phyloP scores from a whole-genome alignment of 2,113 vertebrate genomes.

The Theristicus caerulescens region DNA sequence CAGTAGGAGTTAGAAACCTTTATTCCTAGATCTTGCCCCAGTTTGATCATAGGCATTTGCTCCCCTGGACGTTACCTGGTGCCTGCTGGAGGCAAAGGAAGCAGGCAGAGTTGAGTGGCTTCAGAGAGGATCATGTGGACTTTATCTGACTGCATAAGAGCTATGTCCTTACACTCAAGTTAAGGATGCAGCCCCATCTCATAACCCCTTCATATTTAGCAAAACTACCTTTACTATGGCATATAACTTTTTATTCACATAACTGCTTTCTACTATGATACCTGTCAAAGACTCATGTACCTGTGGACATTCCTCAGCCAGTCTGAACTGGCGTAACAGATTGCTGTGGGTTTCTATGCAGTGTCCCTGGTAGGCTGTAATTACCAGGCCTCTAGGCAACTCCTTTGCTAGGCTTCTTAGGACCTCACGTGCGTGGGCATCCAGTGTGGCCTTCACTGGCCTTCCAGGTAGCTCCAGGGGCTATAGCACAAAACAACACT shows the following conservation, averaged over 20 bases:
- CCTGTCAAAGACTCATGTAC: not conserved
- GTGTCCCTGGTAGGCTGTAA: not conserved
- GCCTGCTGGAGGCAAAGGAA: not conserved
- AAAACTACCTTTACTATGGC: not conserved
- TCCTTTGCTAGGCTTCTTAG: not conserved
- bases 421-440: not conserved
- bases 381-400: not conserved
- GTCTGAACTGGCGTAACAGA: not conserved
- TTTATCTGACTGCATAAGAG: not conserved
- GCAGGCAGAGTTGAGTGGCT: not conserved
- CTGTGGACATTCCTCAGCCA: not conserved
- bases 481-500: not conserved
- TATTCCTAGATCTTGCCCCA: not conserved
- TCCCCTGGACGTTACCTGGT: not conserved
- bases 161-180: not conserved
- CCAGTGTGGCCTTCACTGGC: not conserved
- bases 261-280: not conserved
- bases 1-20: not conserved
- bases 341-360: not conserved
- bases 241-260: not conserved
- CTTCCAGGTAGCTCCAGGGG: not conserved
- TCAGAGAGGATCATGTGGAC: not conserved
- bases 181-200: not conserved
- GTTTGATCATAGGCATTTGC: not conserved
- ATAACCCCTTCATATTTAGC: not conserved